Conservation (phyloP, 1,140 invertebrate genomes). For the Antheraea mylitta region DNA sequence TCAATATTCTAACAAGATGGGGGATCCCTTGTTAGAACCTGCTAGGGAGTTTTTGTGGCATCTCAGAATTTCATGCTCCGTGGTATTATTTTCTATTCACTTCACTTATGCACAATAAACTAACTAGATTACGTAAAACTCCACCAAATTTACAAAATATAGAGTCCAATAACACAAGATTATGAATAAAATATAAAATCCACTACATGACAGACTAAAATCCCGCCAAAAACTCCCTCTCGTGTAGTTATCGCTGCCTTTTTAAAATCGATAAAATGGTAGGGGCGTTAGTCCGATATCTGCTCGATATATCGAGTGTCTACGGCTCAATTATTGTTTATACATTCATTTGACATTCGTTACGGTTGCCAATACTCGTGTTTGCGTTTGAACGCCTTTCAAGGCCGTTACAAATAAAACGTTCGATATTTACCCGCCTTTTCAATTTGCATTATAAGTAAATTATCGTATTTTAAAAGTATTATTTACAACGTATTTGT, state of each 20-base stretch:
- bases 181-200: no score
- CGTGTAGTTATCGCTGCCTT: conserved; percentile 14
- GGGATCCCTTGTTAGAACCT: no score
- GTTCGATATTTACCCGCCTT: conserved; percentile 35
- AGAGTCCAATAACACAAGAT: no score
- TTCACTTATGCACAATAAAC: no score
- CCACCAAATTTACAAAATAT: no score
- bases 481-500: background rate
- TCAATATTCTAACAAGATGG: no score
- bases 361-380: conserved; percentile 46
- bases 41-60: no score
- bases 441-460: conserved; percentile 10
- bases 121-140: no score
- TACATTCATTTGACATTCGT: conserved; percentile 64
- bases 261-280: conserved; percentile 18
- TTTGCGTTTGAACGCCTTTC: conserved; percentile 53
- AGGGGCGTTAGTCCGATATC: conserved; percentile 36
- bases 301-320: conserved; percentile 29
- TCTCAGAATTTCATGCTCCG: no score
- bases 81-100: no score
- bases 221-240: no score
- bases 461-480: conserved; percentile 1
- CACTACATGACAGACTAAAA: no score
- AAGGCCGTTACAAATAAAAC: conserved; percentile 51
- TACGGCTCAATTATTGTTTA: conserved; percentile 58